Base-by-base conservation (phyloP, 2,113 vertebrate species). In the Eolophus roseicapilla region DNA sequence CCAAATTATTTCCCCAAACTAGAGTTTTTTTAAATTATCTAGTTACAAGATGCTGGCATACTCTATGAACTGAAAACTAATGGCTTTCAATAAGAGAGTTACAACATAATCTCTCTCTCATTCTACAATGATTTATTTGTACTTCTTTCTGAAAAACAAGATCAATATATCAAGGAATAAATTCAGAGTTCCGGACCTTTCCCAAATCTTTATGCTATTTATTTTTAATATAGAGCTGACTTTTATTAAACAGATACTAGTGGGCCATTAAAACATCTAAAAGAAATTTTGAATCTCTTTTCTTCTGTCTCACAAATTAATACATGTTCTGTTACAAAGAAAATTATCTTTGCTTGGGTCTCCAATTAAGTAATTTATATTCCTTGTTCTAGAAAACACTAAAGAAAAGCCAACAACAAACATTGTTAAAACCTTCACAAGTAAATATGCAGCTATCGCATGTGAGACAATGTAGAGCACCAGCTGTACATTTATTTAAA, bases 331-430 rank as follows among this genome's bases (percentile, higher is more conserved):
- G 46, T 59, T 74, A 65, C 52, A 87, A 86, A 76, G 46, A 62
- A 95, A 89, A 91, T 65, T 0, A 84, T 73, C 27, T 69, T 81
- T 67, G 11, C 53, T 82, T 82, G 37, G 19, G 37, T 67, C 67
- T 85, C n/a, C 33, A 89, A 25, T 79, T 89, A 91, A 90, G 37
- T 75, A 6, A 90, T 88, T 91, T 84, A 84, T 65, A 86, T 84
- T 93, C 64, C 53, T 90, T 71, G 17, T 17, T 93, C 50, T 68
- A 33, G 14, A 81, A 78, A 93, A 86, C 47, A 84, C 27, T 11
- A 17, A 92, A 74, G 19, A 67, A 90, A 90, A 80, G 33, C 28
- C 41, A 71, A 20, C 37, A 91, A 65, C 7, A 87, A 82, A 82
- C 50, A 83, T 62, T 59, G 29, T 47, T 79, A 87, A 92, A 91